Evolutionary conservation across 1,140 invertebrate genomes (phyloP).

Genomic region (Drosophila nannoptera): DNA sequence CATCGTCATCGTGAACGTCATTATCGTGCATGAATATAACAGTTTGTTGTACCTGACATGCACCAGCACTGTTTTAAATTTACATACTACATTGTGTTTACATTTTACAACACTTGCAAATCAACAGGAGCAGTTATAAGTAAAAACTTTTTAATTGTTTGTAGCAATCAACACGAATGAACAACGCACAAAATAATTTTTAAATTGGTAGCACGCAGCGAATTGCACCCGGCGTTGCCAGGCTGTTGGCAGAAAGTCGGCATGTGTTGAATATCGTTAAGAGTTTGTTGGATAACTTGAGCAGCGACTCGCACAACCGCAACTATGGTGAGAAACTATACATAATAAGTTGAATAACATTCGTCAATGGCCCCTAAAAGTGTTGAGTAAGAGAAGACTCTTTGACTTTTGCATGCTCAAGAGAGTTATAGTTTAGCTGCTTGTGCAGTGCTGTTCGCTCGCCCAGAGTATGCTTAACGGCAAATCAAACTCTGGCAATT

Average conservation of each 20-base stretch:
- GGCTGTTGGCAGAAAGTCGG: not conserved
- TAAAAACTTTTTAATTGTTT: conserved; percentile 17
- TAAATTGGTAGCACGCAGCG: not conserved
- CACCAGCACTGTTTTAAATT: conserved; percentile 10
- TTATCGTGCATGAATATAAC: conserved; percentile 4
- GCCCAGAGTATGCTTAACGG: too few relatives aligned
- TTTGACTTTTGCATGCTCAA: conserved; percentile 3
- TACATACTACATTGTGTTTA: conserved; percentile 14
- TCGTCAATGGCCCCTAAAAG: not conserved
- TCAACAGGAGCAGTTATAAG: conserved; percentile 1
- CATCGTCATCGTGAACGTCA: not conserved
- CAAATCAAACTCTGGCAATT: conserved; percentile 15
- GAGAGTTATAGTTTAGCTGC: conserved; percentile 4
- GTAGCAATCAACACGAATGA: not conserved
- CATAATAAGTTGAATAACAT: not conserved
- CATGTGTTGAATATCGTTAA: not conserved
- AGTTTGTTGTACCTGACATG: conserved; percentile 7
- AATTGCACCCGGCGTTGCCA: not conserved
- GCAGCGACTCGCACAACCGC: too few relatives aligned
- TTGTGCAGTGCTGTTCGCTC: not conserved
- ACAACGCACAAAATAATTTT: conserved; percentile 1
- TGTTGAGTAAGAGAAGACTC: too few relatives aligned
- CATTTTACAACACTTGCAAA: conserved; percentile 15
- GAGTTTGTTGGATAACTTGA: not conserved
- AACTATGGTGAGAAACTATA: too few relatives aligned